A percentile compares a stretch with the other conserved stretches of the same genome.
Evolutionary conservation across 2,113 vertebrate species (phyloP).

Genomic region (Rostratula benghalensis): DNA sequence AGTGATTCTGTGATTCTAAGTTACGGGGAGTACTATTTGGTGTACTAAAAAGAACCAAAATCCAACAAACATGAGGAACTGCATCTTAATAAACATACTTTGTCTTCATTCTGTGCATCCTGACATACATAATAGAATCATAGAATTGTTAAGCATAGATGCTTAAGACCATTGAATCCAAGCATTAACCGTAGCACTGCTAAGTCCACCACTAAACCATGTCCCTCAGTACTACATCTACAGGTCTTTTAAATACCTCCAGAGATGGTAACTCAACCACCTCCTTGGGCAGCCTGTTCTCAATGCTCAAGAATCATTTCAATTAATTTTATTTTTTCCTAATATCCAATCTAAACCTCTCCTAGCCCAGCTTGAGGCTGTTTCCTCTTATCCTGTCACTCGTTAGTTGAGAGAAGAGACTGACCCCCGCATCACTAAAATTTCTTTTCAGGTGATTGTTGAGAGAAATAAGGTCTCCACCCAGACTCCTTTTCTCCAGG

Average conservation of each 20-base stretch:
- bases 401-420: not conserved
- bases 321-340: not conserved
- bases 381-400: not conserved
- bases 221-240: not conserved
- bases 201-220: not conserved
- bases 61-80: not conserved
- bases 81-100: not conserved
- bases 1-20: not conserved
- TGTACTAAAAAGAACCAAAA: accelerated
- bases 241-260: not conserved
- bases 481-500: not conserved
- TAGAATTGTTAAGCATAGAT: not conserved
- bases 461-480: not conserved
- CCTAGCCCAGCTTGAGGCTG: not conserved
- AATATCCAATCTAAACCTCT: not conserved
- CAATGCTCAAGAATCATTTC: not conserved
- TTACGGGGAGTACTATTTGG: not conserved
- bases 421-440: not conserved
- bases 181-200: not conserved
- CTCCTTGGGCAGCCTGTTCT: not conserved
- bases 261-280: not conserved
- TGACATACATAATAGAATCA: not conserved
- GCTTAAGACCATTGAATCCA: not conserved
- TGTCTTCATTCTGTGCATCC: not conserved
- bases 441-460: not conserved